Conservation (phyloP, 2,797 vertebrate genomes). For the Bufotes viridis region DNA sequence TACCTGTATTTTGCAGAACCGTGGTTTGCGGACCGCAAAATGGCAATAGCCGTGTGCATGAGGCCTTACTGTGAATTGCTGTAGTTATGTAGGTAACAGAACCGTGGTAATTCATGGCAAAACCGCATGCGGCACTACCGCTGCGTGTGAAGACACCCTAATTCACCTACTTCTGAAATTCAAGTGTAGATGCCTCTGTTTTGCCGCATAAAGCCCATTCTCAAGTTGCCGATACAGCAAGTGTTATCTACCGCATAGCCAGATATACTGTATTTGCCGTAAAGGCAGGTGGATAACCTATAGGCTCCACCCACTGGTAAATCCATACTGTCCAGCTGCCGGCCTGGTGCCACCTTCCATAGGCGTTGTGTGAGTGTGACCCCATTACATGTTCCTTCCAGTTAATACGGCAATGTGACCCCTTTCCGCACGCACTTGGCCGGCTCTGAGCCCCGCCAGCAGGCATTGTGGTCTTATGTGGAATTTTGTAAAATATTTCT, state of each 20-base stretch:
- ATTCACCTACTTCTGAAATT: too few species aligned
- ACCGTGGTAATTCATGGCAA: too few species aligned
- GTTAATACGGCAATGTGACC: neutral
- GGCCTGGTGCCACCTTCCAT: neutral
- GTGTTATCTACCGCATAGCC: neutral
- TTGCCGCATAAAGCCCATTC: neutral
- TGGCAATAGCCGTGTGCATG: too few species aligned
- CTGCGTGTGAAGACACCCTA: too few species aligned
- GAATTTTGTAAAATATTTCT: neutral
- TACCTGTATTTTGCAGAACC: too few species aligned
- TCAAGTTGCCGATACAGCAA: neutral
- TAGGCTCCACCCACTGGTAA: neutral
- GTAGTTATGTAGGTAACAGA: too few species aligned
- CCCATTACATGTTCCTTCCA: neutral
- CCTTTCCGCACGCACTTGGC: neutral
- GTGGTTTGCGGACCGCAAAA: too few species aligned
- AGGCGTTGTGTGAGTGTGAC: neutral
- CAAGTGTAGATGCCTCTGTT: too few species aligned
- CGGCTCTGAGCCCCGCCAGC: neutral
- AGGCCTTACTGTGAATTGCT: too few species aligned
- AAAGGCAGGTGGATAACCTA: neutral
- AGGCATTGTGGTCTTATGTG: neutral
- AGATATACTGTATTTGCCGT: neutral
- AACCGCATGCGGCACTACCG: too few species aligned
- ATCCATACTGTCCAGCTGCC: neutral